Base-by-base conservation (phyloP, 2,888 invertebrate genomes). In the Caenorhabditis virilis region DNA sequence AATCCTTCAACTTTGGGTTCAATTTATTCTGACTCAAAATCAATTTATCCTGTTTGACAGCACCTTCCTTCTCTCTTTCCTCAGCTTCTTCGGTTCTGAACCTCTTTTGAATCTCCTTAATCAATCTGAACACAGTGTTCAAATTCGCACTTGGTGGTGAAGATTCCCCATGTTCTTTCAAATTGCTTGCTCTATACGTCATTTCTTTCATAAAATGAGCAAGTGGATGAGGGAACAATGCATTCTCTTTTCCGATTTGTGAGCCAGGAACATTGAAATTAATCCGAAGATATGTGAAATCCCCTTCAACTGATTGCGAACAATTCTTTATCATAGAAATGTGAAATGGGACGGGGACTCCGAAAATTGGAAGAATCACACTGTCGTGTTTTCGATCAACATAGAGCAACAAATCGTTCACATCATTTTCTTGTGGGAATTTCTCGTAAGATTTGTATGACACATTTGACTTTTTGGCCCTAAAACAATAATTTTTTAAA, bases 251-350 rank as follows among this genome's bases (percentile, higher is more conserved):
- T 0, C 94, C 95, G 89, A 98, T 91, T n/a, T 85, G 80, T 0
- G 95, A 92, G 20, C 97, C 98, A 30, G 98, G 98, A 85, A 95
- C 95, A 86, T 94, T 95, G 85, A 98, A 98, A 85, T 98, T 98
- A 80, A 98, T 91, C 84, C 88, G 90, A 75, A 98, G 89, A 85
- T 98, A 99, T 0, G 97, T 97, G 86, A 95, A 97, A 85, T 97
- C 97, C 5, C 98, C 95, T 86, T 99, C 98, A 15, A 97, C 93
- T 0, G 95, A 94, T 85, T 95, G 93, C 0, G 95, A 95, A 81
- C 97, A 95, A 84, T 98, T 98, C 87, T 86, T 98, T 53, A 99
- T 93, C 6, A 94, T 97, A 4, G 95, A 94, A 84, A 99, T 98
- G 84, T 99, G 98, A 85, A 94, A 98, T 53, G 98, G 97, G 63